A percentile compares a stretch with the other conserved stretches of the same genome.
These are phyloP conservation scores for Dicaeum eximium DNA, from an alignment of 2,113 vertebrate genomes.

Conservation along the genomic window DNA sequence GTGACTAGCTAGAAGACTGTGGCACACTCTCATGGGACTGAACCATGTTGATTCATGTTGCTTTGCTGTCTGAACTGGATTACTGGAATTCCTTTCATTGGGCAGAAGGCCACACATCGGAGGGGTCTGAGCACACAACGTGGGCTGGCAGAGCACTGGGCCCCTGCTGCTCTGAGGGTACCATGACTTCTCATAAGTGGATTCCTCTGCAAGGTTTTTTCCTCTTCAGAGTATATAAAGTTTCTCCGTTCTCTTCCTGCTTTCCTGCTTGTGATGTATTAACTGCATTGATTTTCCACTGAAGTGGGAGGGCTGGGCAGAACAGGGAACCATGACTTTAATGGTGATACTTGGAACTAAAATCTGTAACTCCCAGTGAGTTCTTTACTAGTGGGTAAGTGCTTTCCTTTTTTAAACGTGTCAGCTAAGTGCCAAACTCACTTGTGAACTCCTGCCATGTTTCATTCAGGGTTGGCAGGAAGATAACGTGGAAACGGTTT, in stretches of 20 bases:
- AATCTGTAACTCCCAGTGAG: background rate
- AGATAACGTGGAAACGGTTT: background rate
- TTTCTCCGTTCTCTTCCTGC: background rate
- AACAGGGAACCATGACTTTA: background rate
- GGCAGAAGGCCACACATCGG: background rate
- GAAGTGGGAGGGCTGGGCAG: background rate
- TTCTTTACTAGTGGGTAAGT: background rate
- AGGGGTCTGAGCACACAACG: background rate
- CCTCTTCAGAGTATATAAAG: background rate
- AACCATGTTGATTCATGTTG: background rate
- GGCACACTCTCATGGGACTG: background rate
- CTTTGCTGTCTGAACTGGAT: background rate
- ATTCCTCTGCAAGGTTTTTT: background rate
- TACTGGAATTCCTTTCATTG: background rate
- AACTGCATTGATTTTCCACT: background rate
- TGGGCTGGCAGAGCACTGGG: background rate
- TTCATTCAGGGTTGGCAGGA: background rate
- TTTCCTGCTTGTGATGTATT: background rate
- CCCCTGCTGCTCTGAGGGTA: background rate
- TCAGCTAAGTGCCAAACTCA: background rate
- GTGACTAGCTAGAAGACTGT: background rate
- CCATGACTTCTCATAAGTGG: background rate
- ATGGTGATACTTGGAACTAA: background rate
- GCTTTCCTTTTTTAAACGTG: constrained; percentile 30
- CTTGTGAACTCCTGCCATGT: background rate